Percentiles rank a stretch among this genome's conserved stretches.
These are phyloP conservation scores for Heliconius hermathena DNA, from an alignment of 1,140 invertebrate genomes.

Conservation along the genomic window DNA sequence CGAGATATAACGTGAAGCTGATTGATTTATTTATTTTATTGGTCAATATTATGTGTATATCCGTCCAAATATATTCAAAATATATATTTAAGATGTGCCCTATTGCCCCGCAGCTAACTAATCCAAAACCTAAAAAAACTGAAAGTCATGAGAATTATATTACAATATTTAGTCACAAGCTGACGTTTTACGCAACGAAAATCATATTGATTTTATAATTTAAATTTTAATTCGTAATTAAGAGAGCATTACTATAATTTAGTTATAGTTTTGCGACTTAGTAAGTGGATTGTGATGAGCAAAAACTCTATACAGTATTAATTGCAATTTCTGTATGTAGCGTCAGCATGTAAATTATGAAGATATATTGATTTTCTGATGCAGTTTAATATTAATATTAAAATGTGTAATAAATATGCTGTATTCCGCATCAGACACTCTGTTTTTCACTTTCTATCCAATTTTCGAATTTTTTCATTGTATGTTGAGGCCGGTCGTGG, in stretches of 20 bases:
- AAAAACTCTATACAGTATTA: conserved; percentile 28
- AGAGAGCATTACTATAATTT: conserved; percentile 19
- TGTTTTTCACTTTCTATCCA: too few species aligned
- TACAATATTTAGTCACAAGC: background rate
- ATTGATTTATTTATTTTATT: too few species aligned
- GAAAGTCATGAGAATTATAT: background rate
- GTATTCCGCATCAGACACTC: too few species aligned
- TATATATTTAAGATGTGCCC: too few species aligned
- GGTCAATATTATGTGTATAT: too few species aligned
- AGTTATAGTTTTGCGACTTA: conserved; percentile 28
- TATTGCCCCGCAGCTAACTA: too few species aligned
- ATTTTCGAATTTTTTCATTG: too few species aligned
- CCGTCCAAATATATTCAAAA: too few species aligned
- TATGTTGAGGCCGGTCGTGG: too few species aligned
- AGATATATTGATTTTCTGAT: conserved; percentile 4
- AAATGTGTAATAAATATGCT: too few species aligned
- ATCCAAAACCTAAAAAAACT: background rate
- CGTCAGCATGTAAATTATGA: conserved; percentile 3
- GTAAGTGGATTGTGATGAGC: conserved; percentile 27
- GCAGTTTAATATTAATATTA: too few species aligned
- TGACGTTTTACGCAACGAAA: background rate
- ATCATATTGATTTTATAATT: background rate
- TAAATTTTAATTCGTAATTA: conserved; percentile 1
- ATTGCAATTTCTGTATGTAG: conserved; percentile 29
- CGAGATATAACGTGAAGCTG: too few species aligned